These are phyloP conservation scores for Masnerella sp. DNA, from an alignment of 2,888 invertebrate genomes.

Conservation along the genomic window DNA sequence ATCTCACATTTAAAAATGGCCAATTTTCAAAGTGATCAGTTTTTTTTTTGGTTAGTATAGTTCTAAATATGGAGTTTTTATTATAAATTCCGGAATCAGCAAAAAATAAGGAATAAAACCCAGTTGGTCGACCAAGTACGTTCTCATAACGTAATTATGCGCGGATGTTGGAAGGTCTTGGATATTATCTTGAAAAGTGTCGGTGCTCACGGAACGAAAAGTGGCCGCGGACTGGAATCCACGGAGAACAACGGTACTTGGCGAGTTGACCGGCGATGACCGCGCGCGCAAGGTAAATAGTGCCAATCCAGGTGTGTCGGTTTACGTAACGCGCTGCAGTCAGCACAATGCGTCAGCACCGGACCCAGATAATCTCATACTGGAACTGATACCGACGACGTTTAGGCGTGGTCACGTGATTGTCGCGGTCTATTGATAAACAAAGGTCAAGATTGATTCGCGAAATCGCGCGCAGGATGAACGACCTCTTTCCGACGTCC, in stretches of 20 bases:
- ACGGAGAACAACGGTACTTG: constrained; percentile 67
- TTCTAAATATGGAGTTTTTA: too few relatives aligned
- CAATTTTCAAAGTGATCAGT: too few relatives aligned
- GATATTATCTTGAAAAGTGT: constrained; percentile 22
- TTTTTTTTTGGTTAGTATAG: too few relatives aligned
- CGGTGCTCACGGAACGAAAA: constrained; percentile 30
- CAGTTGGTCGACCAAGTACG: constrained; percentile 7
- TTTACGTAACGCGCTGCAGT: constrained; percentile 63
- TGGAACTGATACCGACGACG: too few relatives aligned
- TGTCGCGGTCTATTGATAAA: too few relatives aligned
- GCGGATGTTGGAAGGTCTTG: constrained; percentile 13
- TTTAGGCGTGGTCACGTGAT: too few relatives aligned
- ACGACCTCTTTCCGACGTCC: too few relatives aligned
- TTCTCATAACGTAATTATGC: constrained; percentile 38
- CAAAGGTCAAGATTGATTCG: too few relatives aligned
- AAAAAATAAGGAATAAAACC: too few relatives aligned
- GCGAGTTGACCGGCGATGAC: constrained; percentile 71
- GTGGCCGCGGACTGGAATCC: constrained; percentile 40
- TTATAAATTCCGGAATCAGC: too few relatives aligned
- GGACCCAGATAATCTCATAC: constrained; percentile 29
- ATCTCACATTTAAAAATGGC: too few relatives aligned
- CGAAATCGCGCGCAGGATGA: too few relatives aligned
- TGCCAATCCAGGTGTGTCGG: constrained; percentile 61
- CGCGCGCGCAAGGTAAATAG: constrained; percentile 68
- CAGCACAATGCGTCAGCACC: constrained; percentile 37